These are phyloP conservation scores for Polydesmus complanatus DNA, from an alignment of 2,888 invertebrate genomes.

Conservation along the genomic window DNA sequence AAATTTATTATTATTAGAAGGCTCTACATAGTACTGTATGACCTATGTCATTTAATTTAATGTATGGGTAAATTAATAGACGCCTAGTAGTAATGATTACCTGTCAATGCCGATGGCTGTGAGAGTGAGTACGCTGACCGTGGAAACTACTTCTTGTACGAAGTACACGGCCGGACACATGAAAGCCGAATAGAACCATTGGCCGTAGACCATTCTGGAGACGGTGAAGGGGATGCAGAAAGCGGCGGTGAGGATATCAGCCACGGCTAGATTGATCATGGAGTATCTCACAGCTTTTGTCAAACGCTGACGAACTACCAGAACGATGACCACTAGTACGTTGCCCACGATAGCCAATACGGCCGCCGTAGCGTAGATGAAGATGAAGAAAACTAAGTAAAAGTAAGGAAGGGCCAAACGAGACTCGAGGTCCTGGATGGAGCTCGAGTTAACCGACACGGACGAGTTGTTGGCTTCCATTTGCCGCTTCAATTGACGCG, in stretches of 20 bases:
- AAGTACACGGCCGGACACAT: slow-evolving; percentile 36
- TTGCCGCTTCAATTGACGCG: no score
- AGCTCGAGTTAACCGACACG: no score
- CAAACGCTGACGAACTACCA: slow-evolving; percentile 32
- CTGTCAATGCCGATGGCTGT: slow-evolving; percentile 38
- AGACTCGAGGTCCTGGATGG: no score
- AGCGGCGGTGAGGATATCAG: slow-evolving; percentile 40
- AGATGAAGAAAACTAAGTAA: no score
- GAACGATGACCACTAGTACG: slow-evolving; percentile 35
- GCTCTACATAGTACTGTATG: no score
- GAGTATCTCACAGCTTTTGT: slow-evolving; percentile 31
- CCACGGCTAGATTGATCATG: slow-evolving; percentile 38
- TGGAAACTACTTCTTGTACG: slow-evolving; percentile 35
- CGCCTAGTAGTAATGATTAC: no score
- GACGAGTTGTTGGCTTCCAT: no score
- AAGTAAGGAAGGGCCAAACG: no score
- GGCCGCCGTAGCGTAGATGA: slow-evolving; percentile 36
- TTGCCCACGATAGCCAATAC: slow-evolving; percentile 36
- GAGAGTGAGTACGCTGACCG: slow-evolving; percentile 37
- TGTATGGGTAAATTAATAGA: no score
- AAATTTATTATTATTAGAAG: no score
- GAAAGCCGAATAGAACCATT: slow-evolving; percentile 37
- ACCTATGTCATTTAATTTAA: no score
- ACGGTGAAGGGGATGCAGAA: slow-evolving; percentile 42
- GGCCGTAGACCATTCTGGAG: slow-evolving; percentile 33